These are phyloP conservation scores for Aphidius colemani DNA, from an alignment of 2,888 invertebrate species.

Conservation along the genomic window DNA sequence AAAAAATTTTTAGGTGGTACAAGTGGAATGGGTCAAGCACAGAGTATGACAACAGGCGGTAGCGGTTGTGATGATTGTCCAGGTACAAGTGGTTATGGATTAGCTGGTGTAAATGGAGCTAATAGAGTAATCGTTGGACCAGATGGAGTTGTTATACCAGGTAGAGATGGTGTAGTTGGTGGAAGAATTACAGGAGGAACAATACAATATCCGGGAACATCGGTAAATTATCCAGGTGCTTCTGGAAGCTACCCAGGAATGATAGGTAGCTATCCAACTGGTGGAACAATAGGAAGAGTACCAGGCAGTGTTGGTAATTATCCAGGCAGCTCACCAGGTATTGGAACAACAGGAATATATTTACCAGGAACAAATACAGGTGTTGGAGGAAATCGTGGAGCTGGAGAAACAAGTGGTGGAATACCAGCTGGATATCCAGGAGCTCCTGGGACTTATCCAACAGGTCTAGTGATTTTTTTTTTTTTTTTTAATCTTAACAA, in stretches of 20 bases:
- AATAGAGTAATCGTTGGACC: constrained; percentile 1
- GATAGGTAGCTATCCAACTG: constrained; percentile 19
- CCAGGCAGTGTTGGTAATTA: constrained; percentile 30
- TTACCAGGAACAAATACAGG: constrained; percentile 27
- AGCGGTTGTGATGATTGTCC: constrained; percentile 73
- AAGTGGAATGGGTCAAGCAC: constrained; percentile 87
- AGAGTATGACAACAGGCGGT: constrained; percentile 78
- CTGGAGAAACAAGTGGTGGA: constrained; percentile 8
- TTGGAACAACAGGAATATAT: constrained; percentile 14
- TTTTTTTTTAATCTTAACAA: no score
- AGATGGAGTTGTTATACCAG: constrained; percentile 27
- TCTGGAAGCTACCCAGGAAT: constrained; percentile 25
- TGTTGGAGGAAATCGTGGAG: constrained; percentile 4
- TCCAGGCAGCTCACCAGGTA: constrained; percentile 32
- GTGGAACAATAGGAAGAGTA: constrained; percentile 25
- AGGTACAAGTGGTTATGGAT: constrained; percentile 44
- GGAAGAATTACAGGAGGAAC: not conserved
- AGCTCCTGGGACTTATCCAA: no score
- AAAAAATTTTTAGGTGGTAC: constrained; percentile 67
- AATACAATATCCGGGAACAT: constrained; percentile 23
- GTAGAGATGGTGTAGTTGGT: constrained; percentile 10
- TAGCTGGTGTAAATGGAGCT: constrained; percentile 13
- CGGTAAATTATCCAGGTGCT: constrained; percentile 18
- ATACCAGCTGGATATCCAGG: constrained; percentile 18
- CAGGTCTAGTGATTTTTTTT: no score